Base-by-base conservation (phyloP, 2,113 vertebrate genomes). In the Mystacornis crossleyi region DNA sequence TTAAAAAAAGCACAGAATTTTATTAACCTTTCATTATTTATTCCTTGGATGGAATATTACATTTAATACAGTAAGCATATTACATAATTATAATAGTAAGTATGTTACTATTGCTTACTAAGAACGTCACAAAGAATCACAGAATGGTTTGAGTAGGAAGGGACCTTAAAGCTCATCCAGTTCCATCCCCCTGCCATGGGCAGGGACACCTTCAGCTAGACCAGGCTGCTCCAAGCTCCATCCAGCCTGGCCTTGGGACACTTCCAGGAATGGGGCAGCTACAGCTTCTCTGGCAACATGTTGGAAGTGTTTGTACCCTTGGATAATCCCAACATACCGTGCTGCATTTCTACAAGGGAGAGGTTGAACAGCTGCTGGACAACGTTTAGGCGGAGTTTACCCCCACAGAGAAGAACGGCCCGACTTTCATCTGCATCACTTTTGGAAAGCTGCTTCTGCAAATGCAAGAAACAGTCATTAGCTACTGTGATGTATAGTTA, bases 341-440 rank as follows among this genome's bases (percentile, higher is more conserved):
- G 98, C 64, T 98, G 98, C 99, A 99, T 99, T 97, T 99, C 99
- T 55, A 99, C 93, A 2, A 99, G 97, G 18, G 97, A 97, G 25
- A 99, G 97, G 94, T 88, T 98, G 89, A 99, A 99, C 23, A 99
- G 97, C 91, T 99, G 98, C 93, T 99, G 99, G 34, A 99, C 26
- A 8, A 93, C 57, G 4, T 80, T 97, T 3, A 99, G 98, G 73
- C 96, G 98, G 38, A 99, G 98, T 91, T 98, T 99, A 45, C 99
- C 99, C 3, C 98, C 97, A 48, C 99, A 99, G 58, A 99, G 98
- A 65, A 99, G 96, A 95, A 99, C 90, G 0, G 98, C 96, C 94
- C 99, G 98, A 89, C 98, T 98, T 91, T 99, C 99, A 48, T 98
- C 98, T 6, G 98, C 97, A 70, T 98, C 98, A 12, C 96, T 98